phyloP scores from a whole-genome alignment of 2,797 vertebrate species.

The Eremophila alpestris region DNA sequence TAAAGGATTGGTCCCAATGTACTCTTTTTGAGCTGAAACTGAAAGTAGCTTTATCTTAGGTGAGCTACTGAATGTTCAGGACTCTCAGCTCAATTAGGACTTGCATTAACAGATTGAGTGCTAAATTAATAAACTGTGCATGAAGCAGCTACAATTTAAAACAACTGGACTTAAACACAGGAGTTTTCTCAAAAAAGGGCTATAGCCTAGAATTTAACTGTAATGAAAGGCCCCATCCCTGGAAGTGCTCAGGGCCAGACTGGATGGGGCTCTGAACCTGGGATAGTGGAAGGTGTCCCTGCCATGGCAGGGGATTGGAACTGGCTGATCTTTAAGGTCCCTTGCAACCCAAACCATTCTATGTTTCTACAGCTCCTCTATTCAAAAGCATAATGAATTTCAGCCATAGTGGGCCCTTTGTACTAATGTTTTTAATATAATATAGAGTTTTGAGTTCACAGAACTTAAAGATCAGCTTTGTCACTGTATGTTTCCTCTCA shows the following conservation, averaged over 20 bases:
- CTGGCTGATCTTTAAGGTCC: not conserved
- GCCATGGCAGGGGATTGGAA: not conserved
- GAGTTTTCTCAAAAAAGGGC: not conserved
- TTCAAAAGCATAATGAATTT: not conserved
- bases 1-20: not conserved
- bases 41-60: not conserved
- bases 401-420: not conserved
- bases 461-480: not conserved
- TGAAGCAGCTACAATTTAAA: not conserved
- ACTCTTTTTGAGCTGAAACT: not conserved
- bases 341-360: not conserved
- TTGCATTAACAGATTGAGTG: not conserved
- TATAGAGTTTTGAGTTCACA: not conserved
- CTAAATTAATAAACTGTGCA: not conserved
- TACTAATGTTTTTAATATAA: not conserved
- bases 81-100: not conserved
- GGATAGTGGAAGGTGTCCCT: not conserved
- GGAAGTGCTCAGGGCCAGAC: accelerated
- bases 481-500: not conserved
- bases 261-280: not conserved
- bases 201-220: not conserved
- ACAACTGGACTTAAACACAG: not conserved
- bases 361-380: not conserved
- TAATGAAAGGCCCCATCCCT: not conserved
- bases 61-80: not conserved